Conservation (phyloP, 2,113 vertebrate genomes). For the Baryphthengus martii region DNA sequence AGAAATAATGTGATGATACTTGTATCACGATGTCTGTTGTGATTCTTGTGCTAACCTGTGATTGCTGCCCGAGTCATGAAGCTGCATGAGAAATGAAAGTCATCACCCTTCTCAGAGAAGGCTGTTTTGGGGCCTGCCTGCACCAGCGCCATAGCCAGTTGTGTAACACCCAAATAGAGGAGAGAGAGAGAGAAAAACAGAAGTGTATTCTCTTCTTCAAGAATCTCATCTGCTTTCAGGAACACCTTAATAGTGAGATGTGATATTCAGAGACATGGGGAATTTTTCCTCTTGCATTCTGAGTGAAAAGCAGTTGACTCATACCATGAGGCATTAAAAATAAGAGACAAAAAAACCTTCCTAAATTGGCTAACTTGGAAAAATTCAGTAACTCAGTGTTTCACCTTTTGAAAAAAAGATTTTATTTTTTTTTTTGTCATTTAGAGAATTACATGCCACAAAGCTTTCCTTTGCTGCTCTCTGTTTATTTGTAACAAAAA, state of each 20-base stretch:
- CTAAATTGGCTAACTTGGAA: background rate
- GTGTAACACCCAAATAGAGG: background rate
- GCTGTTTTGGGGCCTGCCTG: background rate
- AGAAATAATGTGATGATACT: background rate
- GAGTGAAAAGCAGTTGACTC: background rate
- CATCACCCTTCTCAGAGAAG: rapidly evolving
- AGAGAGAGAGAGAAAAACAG: background rate
- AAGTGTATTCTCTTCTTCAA: background rate
- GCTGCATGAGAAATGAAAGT: background rate
- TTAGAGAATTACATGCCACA: background rate
- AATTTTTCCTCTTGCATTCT: background rate
- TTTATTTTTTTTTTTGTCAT: background rate
- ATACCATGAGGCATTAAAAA: background rate
- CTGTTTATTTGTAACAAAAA: background rate
- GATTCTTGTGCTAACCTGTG: background rate
- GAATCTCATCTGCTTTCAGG: background rate
- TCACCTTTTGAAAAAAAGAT: background rate
- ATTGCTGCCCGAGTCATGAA: background rate
- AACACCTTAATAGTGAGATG: background rate
- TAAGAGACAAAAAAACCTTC: background rate
- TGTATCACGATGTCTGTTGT: background rate
- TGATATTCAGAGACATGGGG: background rate
- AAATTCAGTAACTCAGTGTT: background rate
- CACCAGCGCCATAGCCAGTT: rapidly evolving
- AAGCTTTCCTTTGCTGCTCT: background rate